Base-by-base conservation (phyloP, 1,140 invertebrate species). In the Cylas formicarius region DNA sequence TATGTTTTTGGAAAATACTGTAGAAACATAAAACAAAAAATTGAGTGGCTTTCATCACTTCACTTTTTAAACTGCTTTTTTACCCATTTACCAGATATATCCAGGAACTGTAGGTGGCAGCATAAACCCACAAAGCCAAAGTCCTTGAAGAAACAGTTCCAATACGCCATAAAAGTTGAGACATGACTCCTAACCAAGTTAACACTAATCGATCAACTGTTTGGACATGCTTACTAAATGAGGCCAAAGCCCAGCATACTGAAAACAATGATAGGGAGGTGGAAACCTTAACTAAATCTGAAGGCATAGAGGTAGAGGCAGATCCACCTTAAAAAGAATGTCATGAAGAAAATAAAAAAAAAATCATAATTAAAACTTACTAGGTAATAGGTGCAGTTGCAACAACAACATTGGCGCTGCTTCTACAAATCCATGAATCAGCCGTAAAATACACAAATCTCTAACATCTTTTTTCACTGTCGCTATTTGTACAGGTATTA, bases 171-270 rank as follows among this genome's bases (percentile, higher is more conserved):
- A 82, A 68, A 47, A 92, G 77, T 66, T 86, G 83, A 49, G 84
- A 85, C 33, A 90, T 80, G n/a, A 90, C 87, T 1, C 89, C 88
- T 6, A 91, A 73, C 86, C 87, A 91, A 0, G 88, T 90, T 2
- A 92, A 70, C 1, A 91, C 85, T 2, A 91, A 71, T 40, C 83
- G 75, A 60, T 91, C 85, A 1, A 90, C 77, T 64, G 89, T 88
- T 53, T 82, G 75, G 48, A 89, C 80, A 62, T 90, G 85, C 67
- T 91, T 90, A 58, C 83, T 88, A 64, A 90, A 93, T 39, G 86
- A 90, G 11, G 89, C 88, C 13, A 94, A 70, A 14, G 87, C 84
- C 90, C 90, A 93, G 58, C 86, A 90, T 14, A 90, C 81, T 44
- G 81, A 87, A 69, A 91, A 84, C 3, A 93, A 66, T 2, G 85